A percentile compares a stretch with the other conserved stretches of the same genome.
These are phyloP conservation scores for Drosophila lacicola DNA, from an alignment of 2,888 invertebrate genomes.

Conservation along the genomic window DNA sequence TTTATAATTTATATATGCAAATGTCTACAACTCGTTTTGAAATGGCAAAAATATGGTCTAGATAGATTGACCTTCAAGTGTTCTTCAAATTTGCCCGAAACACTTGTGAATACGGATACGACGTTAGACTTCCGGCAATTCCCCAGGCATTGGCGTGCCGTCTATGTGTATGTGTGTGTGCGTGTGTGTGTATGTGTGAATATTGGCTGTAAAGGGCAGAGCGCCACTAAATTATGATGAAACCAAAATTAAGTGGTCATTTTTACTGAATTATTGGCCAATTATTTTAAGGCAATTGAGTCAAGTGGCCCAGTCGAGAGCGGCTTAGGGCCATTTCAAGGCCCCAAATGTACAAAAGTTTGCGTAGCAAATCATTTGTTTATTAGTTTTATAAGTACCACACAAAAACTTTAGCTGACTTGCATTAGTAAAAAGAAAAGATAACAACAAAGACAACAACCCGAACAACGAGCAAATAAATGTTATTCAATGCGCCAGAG, in stretches of 20 bases:
- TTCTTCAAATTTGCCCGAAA: conserved; percentile 44
- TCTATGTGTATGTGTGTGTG: conserved; percentile 1
- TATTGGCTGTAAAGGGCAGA: conserved; percentile 8
- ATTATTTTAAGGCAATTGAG: conserved; percentile 79
- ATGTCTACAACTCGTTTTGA: not conserved
- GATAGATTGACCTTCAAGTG: conserved; percentile 59
- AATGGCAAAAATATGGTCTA: not conserved
- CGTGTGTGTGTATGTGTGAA: conserved; percentile 6
- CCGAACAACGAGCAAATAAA: conserved; percentile 62
- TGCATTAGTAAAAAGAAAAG: conserved; percentile 42
- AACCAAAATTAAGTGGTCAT: conserved; percentile 72
- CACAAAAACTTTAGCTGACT: conserved; percentile 43
- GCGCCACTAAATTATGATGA: conserved; percentile 64
- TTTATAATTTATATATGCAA: not conserved
- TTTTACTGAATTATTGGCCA: conserved; percentile 79
- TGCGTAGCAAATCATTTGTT: conserved; percentile 73
- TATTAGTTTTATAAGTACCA: conserved; percentile 65
- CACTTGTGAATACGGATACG: conserved; percentile 39
- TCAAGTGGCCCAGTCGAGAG: conserved; percentile 59
- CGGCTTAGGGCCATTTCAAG: conserved; percentile 16
- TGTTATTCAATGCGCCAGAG: conserved; percentile 63
- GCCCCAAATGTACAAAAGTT: conserved; percentile 46
- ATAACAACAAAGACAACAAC: conserved; percentile 22
- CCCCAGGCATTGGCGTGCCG: conserved; percentile 67
- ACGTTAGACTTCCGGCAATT: conserved; percentile 62